A percentile compares a stretch with the other conserved stretches of the same genome.
Conservation (phyloP, 2,797 vertebrate genomes). For the Erpetoichthys calabaricus region DNA sequence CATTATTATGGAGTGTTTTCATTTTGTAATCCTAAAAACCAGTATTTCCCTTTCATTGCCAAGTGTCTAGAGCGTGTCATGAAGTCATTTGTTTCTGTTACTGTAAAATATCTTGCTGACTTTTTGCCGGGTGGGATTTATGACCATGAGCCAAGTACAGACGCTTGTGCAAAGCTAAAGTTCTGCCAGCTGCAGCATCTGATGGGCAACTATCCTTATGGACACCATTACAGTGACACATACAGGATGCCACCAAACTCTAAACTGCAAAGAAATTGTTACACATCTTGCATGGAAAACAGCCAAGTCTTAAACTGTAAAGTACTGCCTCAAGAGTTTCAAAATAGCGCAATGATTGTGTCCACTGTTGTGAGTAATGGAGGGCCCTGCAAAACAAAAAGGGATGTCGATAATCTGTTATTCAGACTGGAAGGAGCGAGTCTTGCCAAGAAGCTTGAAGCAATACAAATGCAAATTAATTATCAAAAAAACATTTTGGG, state of each 20-base stretch:
- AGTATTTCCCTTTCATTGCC: conserved; percentile 38
- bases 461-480: conserved; percentile 41
- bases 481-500: conserved; percentile 47
- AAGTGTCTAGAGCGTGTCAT: conserved; percentile 42
- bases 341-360: conserved; percentile 28
- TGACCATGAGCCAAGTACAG: conserved; percentile 25
- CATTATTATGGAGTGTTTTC: conserved; percentile 39
- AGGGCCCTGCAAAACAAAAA: conserved; percentile 44
- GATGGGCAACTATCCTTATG: conserved; percentile 47
- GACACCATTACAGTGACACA: conserved; percentile 16
- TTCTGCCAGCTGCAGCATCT: conserved; percentile 44
- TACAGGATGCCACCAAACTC: conserved; percentile 19
- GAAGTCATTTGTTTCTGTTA: conserved; percentile 39
- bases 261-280: background rate
- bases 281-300: too few relatives aligned
- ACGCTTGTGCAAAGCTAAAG: conserved; percentile 26
- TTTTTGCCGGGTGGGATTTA: conserved; percentile 51
- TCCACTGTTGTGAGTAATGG: conserved; percentile 37
- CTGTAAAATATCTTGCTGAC: conserved; percentile 43
- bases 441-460: conserved; percentile 34
- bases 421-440: conserved; percentile 32
- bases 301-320: too few relatives aligned
- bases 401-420: conserved; percentile 47
- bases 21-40: conserved; percentile 40
- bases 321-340: too few relatives aligned